Conservation (phyloP, 2,797 vertebrate genomes). For the Gambelia wislizenii region DNA sequence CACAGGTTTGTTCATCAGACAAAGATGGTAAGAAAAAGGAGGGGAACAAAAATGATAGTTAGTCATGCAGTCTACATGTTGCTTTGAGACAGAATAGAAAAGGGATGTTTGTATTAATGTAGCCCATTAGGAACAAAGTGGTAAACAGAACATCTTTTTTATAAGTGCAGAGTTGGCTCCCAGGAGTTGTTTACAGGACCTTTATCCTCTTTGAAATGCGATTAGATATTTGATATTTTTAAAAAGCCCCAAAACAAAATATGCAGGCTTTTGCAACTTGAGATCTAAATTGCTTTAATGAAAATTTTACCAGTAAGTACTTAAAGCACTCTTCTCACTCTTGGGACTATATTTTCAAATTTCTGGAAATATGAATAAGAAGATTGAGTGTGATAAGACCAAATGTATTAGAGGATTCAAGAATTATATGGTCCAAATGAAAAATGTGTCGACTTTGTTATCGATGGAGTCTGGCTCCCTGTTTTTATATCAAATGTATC, state of each 20-base stretch:
- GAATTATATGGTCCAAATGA: background rate
- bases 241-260: background rate
- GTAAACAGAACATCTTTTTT: too few relatives aligned
- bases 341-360: slow-evolving; percentile 44
- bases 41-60: too few relatives aligned
- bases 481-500: background rate
- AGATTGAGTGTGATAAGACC: background rate
- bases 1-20: too few relatives aligned
- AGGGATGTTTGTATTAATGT: too few relatives aligned
- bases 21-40: too few relatives aligned
- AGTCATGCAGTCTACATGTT: too few relatives aligned
- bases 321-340: slow-evolving; percentile 65
- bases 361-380: background rate
- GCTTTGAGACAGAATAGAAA: too few relatives aligned
- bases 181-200: background rate
- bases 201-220: too few relatives aligned
- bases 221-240: background rate
- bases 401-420: slow-evolving; percentile 22
- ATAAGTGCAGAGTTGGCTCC: background rate
- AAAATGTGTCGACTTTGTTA: background rate
- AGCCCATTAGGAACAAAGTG: background rate
- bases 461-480: background rate
- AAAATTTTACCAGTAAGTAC: slow-evolving; percentile 59
- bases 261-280: background rate
- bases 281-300: slow-evolving; percentile 19